phyloP scores from a whole-genome alignment of 2,888 invertebrate genomes.

The Oligia fasciuncula region DNA sequence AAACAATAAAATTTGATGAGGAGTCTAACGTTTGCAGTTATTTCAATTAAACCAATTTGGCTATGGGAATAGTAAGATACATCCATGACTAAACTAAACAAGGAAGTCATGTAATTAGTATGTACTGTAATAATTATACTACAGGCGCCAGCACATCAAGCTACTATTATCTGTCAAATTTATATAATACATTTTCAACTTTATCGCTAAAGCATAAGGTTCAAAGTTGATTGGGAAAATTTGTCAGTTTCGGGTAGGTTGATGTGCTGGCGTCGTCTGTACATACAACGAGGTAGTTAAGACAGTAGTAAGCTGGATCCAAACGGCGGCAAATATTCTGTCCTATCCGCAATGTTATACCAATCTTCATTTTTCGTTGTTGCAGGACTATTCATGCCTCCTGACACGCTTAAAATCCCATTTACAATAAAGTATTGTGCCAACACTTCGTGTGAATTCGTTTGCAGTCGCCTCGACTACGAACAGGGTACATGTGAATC shows the following conservation, averaged over 20 bases:
- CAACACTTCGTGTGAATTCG: not conserved
- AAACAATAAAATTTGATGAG: not conserved
- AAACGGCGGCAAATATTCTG: not conserved
- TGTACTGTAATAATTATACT: not conserved
- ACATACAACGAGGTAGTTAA: not conserved
- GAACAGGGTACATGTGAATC: not conserved
- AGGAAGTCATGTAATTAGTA: not conserved
- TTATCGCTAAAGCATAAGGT: no score
- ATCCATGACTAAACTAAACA: not conserved
- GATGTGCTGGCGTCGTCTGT: no score
- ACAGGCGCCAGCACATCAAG: no score
- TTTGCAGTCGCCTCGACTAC: slow-evolving; percentile 1
- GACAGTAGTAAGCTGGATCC: not conserved
- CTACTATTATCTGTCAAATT: no score
- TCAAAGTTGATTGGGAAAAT: no score
- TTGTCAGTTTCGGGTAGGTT: no score
- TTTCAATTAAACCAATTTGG: not conserved
- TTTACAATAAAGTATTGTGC: not conserved
- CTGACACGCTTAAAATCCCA: not conserved
- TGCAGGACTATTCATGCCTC: not conserved
- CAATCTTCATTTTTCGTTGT: slow-evolving; percentile 24
- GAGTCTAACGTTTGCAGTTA: not conserved
- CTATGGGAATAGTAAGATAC: not conserved
- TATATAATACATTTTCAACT: no score
- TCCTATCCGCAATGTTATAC: not conserved